Percentiles rank a stretch among this genome's conserved stretches.
Conservation (phyloP, 2,797 vertebrate species). For the Psittacula echo region DNA sequence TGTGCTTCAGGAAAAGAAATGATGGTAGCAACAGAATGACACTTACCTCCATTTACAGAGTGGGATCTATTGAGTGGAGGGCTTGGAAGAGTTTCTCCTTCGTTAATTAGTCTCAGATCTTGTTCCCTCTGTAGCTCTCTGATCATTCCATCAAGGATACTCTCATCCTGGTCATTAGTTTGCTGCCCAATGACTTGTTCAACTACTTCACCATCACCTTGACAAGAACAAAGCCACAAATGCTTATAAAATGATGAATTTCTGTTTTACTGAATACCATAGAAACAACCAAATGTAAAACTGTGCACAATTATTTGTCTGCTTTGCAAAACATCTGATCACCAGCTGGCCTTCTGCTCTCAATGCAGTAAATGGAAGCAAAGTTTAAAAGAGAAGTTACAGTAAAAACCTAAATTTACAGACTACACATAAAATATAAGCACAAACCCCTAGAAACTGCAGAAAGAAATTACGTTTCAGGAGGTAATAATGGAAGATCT, state of each 20-base stretch:
- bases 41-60: conserved; percentile 74
- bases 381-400: background rate
- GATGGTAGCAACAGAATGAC: background rate
- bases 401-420: background rate
- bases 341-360: background rate
- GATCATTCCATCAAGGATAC: conserved; percentile 91
- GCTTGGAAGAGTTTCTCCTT: conserved; percentile 71
- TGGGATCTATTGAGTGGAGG: conserved; percentile 70
- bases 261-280: background rate
- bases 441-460: background rate
- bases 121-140: conserved; percentile 92
- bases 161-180: conserved; percentile 87
- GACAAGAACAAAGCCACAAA: conserved; percentile 37
- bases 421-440: background rate
- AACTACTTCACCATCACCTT: conserved; percentile 95
- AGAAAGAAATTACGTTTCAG: background rate
- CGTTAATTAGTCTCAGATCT: conserved; percentile 79
- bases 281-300: background rate
- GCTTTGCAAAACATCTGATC: background rate
- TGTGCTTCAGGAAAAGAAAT: background rate
- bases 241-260: background rate
- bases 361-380: background rate
- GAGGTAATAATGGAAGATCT: background rate
- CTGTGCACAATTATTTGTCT: background rate
- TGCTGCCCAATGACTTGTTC: conserved; percentile 98